Percentiles rank a stretch among this genome's conserved stretches.
These are phyloP conservation scores for Schrankia costaestrigalis DNA, from an alignment of 2,888 invertebrate species.

Conservation along the genomic window DNA sequence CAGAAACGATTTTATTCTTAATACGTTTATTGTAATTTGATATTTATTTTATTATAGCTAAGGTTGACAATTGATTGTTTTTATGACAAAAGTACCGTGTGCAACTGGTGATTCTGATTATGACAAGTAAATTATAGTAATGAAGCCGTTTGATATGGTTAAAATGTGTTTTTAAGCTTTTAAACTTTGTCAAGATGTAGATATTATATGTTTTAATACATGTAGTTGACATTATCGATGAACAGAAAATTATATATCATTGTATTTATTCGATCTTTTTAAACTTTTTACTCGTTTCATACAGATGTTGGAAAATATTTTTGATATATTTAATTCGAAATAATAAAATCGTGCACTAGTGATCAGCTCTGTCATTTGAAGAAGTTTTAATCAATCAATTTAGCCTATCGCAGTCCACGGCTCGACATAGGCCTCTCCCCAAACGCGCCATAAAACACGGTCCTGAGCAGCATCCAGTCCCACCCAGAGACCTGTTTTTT, in stretches of 20 bases:
- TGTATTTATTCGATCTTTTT: too few species aligned
- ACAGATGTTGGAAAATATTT: too few species aligned
- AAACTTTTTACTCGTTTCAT: too few species aligned
- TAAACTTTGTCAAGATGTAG: slow-evolving; percentile 31
- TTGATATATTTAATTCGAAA: too few species aligned
- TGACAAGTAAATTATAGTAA: slow-evolving; percentile 57
- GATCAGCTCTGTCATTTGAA: too few species aligned
- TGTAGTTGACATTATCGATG: too few species aligned
- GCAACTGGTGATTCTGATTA: slow-evolving; percentile 56
- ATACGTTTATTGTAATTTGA: slow-evolving; percentile 8
- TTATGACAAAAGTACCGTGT: slow-evolving; percentile 50
- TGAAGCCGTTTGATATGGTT: slow-evolving; percentile 49
- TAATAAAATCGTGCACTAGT: too few species aligned
- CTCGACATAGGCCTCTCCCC: not conserved
- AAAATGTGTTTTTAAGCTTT: slow-evolving; percentile 41
- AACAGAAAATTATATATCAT: too few species aligned
- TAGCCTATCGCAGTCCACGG: not conserved
- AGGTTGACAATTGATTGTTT: slow-evolving; percentile 27
- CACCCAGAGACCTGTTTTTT: too few species aligned
- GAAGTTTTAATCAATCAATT: not conserved
- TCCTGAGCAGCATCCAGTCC: not conserved
- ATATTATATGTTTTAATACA: too few species aligned
- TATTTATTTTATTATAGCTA: slow-evolving; percentile 9
- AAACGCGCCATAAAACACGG: not conserved
- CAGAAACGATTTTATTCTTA: slow-evolving; percentile 45